Percentiles rank a stretch among this genome's conserved stretches.
phyloP scores from a whole-genome alignment of 2,888 invertebrate genomes.

The Ennomos erosarius region DNA sequence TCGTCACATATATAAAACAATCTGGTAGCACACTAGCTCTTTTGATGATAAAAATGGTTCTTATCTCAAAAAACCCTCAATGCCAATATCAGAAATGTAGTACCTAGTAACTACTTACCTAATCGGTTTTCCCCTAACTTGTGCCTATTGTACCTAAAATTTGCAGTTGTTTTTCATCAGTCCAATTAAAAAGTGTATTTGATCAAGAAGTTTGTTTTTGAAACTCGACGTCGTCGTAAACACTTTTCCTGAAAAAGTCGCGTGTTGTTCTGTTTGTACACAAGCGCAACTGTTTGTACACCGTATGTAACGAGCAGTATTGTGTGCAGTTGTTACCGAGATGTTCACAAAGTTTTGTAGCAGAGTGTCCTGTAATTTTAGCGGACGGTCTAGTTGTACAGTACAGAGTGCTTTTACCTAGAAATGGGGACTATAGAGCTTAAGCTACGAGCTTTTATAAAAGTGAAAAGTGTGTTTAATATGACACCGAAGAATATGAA shows the following conservation, averaged over 20 bases:
- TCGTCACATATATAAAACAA: too few species aligned
- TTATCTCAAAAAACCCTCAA: too few species aligned
- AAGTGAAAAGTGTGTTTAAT: too few species aligned
- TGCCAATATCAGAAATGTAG: too few species aligned
- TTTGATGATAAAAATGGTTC: too few species aligned
- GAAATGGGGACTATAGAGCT: constrained; percentile 34
- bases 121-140: too few species aligned
- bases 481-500: too few species aligned
- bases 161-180: not conserved
- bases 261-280: constrained; percentile 28
- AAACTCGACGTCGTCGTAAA: constrained; percentile 10
- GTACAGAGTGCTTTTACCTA: constrained; percentile 69
- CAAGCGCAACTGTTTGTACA: constrained; percentile 30
- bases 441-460: constrained; percentile 23
- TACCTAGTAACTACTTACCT: too few species aligned
- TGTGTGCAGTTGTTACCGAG: constrained; percentile 57
- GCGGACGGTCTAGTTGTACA: constrained; percentile 60
- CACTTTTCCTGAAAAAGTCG: constrained; percentile 7
- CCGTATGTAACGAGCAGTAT: constrained; percentile 44
- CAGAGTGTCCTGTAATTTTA: constrained; percentile 69
- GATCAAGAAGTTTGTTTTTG: not conserved
- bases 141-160: too few species aligned
- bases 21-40: too few species aligned
- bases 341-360: constrained; percentile 65
- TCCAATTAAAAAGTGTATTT: not conserved